These are phyloP conservation scores for Astatotilapia flaviijosephi DNA, from an alignment of 2,113 vertebrate genomes.

Conservation along the genomic window DNA sequence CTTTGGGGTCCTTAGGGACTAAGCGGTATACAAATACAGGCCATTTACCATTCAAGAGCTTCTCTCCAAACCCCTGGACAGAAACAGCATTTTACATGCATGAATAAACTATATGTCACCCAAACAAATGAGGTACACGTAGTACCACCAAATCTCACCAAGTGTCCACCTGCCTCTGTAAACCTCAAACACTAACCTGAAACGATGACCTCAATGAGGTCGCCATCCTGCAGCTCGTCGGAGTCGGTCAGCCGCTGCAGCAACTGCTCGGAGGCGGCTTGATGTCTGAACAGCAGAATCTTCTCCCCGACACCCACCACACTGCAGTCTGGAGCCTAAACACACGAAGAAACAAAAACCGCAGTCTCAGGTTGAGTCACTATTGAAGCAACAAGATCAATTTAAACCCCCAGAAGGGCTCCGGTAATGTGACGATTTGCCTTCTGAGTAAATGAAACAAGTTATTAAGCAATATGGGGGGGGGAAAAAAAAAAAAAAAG, in stretches of 20 bases:
- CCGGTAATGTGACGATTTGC: not conserved
- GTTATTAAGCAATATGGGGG: not conserved
- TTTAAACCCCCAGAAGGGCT: not conserved
- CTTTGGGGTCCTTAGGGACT: not conserved
- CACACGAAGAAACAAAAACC: not conserved
- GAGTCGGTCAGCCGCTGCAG: conserved; percentile 47
- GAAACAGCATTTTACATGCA: not conserved
- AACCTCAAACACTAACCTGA: conserved; percentile 50
- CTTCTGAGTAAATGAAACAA: not conserved
- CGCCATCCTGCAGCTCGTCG: conserved; percentile 60
- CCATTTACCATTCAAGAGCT: not conserved
- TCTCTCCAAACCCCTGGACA: not conserved
- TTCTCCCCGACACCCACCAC: conserved; percentile 61
- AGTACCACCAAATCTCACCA: not conserved
- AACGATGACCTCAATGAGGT: conserved; percentile 70
- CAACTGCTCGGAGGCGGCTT: conserved; percentile 24
- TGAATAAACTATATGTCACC: not conserved
- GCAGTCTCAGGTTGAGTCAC: not conserved
- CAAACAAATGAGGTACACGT: not conserved
- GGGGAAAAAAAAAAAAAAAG: too few species aligned
- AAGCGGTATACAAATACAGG: accelerated
- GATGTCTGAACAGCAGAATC: conserved; percentile 67
- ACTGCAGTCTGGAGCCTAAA: conserved; percentile 63
- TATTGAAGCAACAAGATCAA: not conserved
- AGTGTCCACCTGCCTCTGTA: not conserved